Conservation (phyloP, 1,140 invertebrate species). For the Plectrocnemia conspersa region DNA sequence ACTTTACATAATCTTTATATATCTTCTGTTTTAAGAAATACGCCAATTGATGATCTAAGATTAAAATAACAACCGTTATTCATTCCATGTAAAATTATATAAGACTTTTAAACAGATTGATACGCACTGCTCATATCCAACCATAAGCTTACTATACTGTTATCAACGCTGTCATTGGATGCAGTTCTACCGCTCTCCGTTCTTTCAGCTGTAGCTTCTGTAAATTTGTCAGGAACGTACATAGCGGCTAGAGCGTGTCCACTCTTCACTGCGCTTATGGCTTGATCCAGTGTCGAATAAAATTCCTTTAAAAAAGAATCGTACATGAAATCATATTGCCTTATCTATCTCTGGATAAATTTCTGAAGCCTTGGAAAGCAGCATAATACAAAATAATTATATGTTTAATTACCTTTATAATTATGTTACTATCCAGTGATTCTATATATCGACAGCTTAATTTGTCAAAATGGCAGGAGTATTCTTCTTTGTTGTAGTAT, state of each 20-base stretch:
- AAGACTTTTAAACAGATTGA: neutral
- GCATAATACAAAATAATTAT: too few relatives aligned
- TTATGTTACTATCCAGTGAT: conserved; percentile 42
- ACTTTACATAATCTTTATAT: conserved; percentile 58
- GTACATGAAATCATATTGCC: neutral
- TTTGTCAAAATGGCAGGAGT: conserved; percentile 44
- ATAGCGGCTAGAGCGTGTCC: conserved; percentile 67
- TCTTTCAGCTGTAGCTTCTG: conserved; percentile 56
- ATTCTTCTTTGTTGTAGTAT: conserved; percentile 38
- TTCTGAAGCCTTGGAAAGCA: neutral
- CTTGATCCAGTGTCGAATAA: conserved; percentile 54
- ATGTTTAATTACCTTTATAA: conserved; percentile 38
- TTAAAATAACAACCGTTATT: conserved; percentile 16
- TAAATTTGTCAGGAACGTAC: conserved; percentile 71
- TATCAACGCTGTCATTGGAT: conserved; percentile 39
- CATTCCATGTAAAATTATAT: neutral
- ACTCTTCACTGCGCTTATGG: conserved; percentile 55
- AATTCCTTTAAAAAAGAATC: conserved; percentile 31
- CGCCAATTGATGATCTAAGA: conserved; percentile 68
- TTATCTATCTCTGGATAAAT: neutral
- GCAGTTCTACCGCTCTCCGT: conserved; percentile 50
- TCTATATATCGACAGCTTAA: conserved; percentile 49
- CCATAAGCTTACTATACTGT: conserved; percentile 47
- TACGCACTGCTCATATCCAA: conserved; percentile 68
- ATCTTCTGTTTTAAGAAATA: conserved; percentile 59